Percentiles rank a stretch among this genome's conserved stretches.
Evolutionary conservation across 2,888 invertebrate species (phyloP).

Genomic region (Eristalinus aeneus): DNA sequence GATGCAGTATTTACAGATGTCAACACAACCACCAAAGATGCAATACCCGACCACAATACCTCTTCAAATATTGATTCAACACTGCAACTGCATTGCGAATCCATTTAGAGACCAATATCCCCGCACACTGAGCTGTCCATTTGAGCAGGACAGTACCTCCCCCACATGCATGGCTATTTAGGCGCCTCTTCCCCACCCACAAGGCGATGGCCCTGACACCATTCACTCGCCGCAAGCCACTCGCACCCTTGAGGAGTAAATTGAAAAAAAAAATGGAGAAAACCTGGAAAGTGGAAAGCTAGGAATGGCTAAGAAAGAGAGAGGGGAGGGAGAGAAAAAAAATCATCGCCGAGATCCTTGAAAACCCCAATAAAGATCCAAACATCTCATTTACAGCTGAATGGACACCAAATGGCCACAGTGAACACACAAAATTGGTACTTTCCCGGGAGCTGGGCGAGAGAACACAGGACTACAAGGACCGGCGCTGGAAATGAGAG

Average conservation of each 20-base stretch:
- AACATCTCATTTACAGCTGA: constrained; percentile 71
- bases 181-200: background rate
- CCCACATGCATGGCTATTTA: background rate
- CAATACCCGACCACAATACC: constrained; percentile 10
- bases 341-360: constrained; percentile 48
- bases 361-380: constrained; percentile 68
- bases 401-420: constrained; percentile 67
- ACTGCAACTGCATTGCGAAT: constrained; percentile 67
- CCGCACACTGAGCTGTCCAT: constrained; percentile 25
- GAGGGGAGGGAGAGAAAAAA: constrained; percentile 4
- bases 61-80: constrained; percentile 59
- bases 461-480: constrained; percentile 13
- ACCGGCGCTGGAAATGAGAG: background rate
- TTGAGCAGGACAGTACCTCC: constrained; percentile 1
- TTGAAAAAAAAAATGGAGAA: constrained; percentile 13
- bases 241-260: constrained; percentile 48
- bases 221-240: constrained; percentile 41
- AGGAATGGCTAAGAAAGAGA: background rate
- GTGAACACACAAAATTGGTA: constrained; percentile 67
- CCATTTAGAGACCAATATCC: constrained; percentile 52
- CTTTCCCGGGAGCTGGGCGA: constrained; percentile 16
- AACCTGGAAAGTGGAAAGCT: background rate
- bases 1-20: constrained; percentile 13
- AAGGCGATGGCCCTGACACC: constrained; percentile 61
- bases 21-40: constrained; percentile 28